Conservation (phyloP, 2,113 vertebrate genomes). For the Scomber scombrus region DNA sequence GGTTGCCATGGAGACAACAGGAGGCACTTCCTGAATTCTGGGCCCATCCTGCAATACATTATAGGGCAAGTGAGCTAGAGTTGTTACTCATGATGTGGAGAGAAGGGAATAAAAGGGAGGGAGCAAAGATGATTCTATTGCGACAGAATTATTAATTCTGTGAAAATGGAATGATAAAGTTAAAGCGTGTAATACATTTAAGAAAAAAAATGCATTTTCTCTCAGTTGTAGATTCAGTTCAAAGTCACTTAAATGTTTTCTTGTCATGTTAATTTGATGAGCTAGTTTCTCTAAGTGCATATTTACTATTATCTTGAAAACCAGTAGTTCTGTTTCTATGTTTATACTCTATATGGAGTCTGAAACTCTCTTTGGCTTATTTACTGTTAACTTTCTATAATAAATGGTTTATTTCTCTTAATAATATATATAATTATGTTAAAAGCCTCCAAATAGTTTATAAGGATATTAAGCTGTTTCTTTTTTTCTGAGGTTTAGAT, state of each 20-base stretch:
- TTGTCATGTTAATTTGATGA: no score
- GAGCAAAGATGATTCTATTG: constrained; percentile 18
- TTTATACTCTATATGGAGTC: no score
- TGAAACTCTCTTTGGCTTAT: neutral
- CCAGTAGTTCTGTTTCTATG: no score
- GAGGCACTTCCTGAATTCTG: constrained; percentile 82
- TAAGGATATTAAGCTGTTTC: no score
- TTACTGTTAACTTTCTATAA: neutral
- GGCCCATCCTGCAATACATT: constrained; percentile 68
- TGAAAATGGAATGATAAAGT: neutral
- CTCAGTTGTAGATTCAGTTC: no score
- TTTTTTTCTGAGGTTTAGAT: no score
- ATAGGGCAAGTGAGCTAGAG: constrained; percentile 41
- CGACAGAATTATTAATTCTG: constrained; percentile 18
- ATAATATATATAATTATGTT: neutral
- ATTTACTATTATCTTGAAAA: no score
- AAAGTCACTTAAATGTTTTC: no score
- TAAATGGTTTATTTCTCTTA: neutral
- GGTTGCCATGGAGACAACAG: constrained; percentile 78
- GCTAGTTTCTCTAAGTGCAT: no score
- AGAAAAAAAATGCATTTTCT: neutral
- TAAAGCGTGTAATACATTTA: neutral
- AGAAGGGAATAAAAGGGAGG: constrained; percentile 8
- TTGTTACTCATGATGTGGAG: neutral
- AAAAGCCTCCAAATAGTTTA: no score